Evolutionary conservation across 2,113 vertebrate genomes (phyloP), one percentile per base, ranked within the genome.

Genomic region (Pao palembangensis): DNA sequence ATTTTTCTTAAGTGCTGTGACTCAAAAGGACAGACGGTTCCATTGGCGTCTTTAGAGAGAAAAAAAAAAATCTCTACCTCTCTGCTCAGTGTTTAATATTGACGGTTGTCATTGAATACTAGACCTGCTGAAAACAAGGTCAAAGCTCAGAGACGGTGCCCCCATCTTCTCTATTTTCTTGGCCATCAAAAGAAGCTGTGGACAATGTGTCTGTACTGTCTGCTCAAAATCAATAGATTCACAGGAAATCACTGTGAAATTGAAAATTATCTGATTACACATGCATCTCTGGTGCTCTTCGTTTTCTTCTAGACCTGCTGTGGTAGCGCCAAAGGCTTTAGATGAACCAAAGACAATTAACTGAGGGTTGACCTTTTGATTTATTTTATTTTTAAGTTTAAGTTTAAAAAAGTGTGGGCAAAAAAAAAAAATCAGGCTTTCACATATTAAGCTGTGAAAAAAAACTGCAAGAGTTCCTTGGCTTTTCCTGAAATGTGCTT

Each of bases 151-250:
- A 71, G 58, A 69, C 49, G 4, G 49, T 16, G 44, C 2, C 60
- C 51, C 62, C 28, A 20, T 64, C 58, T 28, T 16, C 64, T 53
- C 58, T 55, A 3, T 55, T 62, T 34, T 34, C 31, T 10, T 69
- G 25, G 47, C 47, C 69, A 43, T 67, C 31, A 53, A 59, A 57
- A 69, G 63, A 72, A 55, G 34, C 68, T 66, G 51, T 25, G 43
- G 42, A 81, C 55, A 75, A 69, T 77, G 64, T 74, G 73, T 85
- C 80, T 83, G 80, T 51, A 74, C 55, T 70, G 79, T 80, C 80
- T 81, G 76, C 69, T 76, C 43, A 5, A 5, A 67, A 79, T 61
- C 63, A 62, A 77, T 55, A 20, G 14, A 61, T 19, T 69, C 17
- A 55, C 23, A 54, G n/a, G 21, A 51, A 53, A 65, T 42, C 16